Evolutionary conservation across 2,113 vertebrate species (phyloP).

Genomic region (Syngnathus floridae): DNA sequence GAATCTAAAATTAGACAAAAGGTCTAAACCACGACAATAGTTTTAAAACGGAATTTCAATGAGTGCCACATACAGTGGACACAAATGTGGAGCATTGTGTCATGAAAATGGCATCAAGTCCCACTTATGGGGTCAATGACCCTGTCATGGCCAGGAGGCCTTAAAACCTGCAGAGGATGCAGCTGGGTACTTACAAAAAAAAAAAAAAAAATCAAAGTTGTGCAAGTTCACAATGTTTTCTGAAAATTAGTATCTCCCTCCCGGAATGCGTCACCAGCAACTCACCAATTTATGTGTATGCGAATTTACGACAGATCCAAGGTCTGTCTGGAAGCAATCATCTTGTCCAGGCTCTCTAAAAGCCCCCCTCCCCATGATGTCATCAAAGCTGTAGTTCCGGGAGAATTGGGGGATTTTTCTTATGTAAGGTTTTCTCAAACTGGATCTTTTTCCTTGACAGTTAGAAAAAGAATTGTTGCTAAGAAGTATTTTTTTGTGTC

Average conservation of each 20-base stretch:
- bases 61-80: not conserved
- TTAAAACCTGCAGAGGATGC: not conserved
- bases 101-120: not conserved
- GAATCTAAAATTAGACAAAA: not conserved
- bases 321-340: slow-evolving; percentile 73
- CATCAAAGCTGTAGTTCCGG: slow-evolving; percentile 49
- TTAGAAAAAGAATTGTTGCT: not conserved
- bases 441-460: not conserved
- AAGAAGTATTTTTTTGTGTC: not conserved
- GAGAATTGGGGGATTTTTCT: slow-evolving; percentile 40
- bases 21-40: not conserved
- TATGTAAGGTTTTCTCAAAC: slow-evolving; percentile 37
- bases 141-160: not conserved
- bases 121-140: not conserved
- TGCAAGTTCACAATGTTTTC: not conserved
- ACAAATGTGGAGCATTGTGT: not conserved
- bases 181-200: not conserved
- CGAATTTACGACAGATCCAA: slow-evolving; percentile 54
- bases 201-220: not conserved
- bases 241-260: not conserved
- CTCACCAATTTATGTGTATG: slow-evolving; percentile 14
- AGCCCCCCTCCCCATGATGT: slow-evolving; percentile 68
- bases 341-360: slow-evolving; percentile 50
- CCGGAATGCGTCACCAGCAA: not conserved
- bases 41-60: not conserved